Percentiles rank a stretch among this genome's conserved stretches.
phyloP scores from a whole-genome alignment of 2,888 invertebrate genomes.

The Cerceris ruficornis region DNA sequence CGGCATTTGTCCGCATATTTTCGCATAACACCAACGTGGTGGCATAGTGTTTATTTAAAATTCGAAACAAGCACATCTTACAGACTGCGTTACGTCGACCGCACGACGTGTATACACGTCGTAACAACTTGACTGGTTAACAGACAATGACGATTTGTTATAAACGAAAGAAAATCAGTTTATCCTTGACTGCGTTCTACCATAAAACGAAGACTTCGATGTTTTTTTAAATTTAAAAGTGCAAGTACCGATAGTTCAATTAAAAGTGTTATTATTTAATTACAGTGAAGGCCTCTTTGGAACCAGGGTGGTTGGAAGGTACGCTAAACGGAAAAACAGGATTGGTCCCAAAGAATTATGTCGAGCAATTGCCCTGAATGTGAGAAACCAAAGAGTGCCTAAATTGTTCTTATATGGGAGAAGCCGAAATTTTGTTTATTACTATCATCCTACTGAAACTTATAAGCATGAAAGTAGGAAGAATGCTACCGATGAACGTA shows the following conservation, averaged over 20 bases:
- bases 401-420: conserved; percentile 67
- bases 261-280: conserved; percentile 55
- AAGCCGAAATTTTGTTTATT: conserved; percentile 52
- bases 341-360: conserved; percentile 97
- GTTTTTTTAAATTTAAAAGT: too few relatives aligned
- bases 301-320: conserved; percentile 99
- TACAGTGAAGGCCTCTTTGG: conserved; percentile 93
- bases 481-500: conserved; percentile 26
- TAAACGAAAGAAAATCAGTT: too few relatives aligned
- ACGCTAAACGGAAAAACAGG: conserved; percentile 95
- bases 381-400: conserved; percentile 73
- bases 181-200: too few relatives aligned
- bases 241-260: not conserved
- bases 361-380: conserved; percentile 90
- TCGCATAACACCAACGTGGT: too few relatives aligned
- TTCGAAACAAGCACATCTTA: too few relatives aligned
- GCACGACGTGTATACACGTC: too few relatives aligned
- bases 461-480: conserved; percentile 28
- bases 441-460: conserved; percentile 34
- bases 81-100: too few relatives aligned
- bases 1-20: too few relatives aligned
- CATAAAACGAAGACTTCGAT: too few relatives aligned
- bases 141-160: too few relatives aligned
- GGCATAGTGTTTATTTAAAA: too few relatives aligned
- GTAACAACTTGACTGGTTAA: too few relatives aligned